These are phyloP conservation scores for Philereme transversata DNA, from an alignment of 2,888 invertebrate genomes.

Conservation along the genomic window DNA sequence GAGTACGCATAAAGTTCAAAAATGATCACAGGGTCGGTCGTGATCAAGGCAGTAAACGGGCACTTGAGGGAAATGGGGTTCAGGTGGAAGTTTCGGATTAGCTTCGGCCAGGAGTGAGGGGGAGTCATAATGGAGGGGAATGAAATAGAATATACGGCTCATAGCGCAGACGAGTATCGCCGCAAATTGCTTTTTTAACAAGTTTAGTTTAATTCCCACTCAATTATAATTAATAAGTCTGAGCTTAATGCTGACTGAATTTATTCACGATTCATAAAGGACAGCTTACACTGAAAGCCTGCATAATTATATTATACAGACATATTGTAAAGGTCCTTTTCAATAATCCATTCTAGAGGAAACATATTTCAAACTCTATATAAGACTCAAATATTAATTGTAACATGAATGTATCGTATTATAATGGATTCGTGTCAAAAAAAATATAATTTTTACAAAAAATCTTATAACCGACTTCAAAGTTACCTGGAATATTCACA, in stretches of 20 bases:
- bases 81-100: constrained; percentile 51
- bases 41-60: constrained; percentile 56
- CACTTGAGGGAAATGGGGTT: constrained; percentile 60
- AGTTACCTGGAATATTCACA: no score
- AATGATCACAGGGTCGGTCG: constrained; percentile 51
- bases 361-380: no score
- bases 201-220: constrained; percentile 47
- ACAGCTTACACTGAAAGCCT: not conserved
- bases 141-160: constrained; percentile 51
- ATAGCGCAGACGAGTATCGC: constrained; percentile 45
- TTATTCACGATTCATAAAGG: constrained; percentile 20
- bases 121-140: constrained; percentile 47
- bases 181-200: constrained; percentile 57
- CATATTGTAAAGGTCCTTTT: not conserved
- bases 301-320: no score
- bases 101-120: constrained; percentile 39
- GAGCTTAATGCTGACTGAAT: constrained; percentile 41
- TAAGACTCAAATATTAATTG: no score
- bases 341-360: not conserved
- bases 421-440: no score
- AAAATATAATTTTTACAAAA: no score
- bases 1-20: constrained; percentile 48
- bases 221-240: constrained; percentile 44
- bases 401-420: no score
- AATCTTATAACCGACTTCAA: no score